Conservation (phyloP, 2,888 invertebrate species). For the Hybos culiciformis region DNA sequence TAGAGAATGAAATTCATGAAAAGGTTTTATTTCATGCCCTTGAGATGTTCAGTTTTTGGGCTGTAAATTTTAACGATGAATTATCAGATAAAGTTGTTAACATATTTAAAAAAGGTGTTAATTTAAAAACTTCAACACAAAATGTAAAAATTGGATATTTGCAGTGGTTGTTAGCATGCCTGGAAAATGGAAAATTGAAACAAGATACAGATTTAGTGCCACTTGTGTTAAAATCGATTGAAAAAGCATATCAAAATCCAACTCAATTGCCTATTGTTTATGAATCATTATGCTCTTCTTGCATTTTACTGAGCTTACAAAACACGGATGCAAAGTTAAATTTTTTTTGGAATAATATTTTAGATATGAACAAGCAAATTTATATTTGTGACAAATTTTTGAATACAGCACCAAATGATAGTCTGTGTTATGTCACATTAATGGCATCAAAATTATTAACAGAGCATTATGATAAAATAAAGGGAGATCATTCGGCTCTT, state of each 20-base stretch:
- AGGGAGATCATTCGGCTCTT: conserved; percentile 50
- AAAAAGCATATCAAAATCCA: conserved; percentile 61
- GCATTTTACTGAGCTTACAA: conserved; percentile 50
- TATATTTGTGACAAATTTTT: conserved; percentile 75
- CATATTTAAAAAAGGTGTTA: conserved; percentile 57
- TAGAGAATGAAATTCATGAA: conserved; percentile 85
- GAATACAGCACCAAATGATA: conserved; percentile 55
- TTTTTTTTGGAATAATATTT: conserved; percentile 53
- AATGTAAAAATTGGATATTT: conserved; percentile 66
- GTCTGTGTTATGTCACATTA: conserved; percentile 53
- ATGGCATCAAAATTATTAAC: conserved; percentile 58
- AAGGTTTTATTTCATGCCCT: conserved; percentile 71
- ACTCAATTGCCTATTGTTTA: conserved; percentile 54
- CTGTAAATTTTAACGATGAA: conserved; percentile 46
- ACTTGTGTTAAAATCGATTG: conserved; percentile 54
- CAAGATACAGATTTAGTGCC: conserved; percentile 41
- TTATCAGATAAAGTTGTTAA: conserved; percentile 52
- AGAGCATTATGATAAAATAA: conserved; percentile 53
- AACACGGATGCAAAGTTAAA: conserved; percentile 35
- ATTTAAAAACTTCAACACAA: conserved; percentile 62
- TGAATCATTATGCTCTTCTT: conserved; percentile 57
- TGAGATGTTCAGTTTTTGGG: conserved; percentile 71
- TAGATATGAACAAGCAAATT: conserved; percentile 62
- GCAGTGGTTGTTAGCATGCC: conserved; percentile 54
- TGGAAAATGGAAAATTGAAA: conserved; percentile 41